Evolutionary conservation across 1,140 invertebrate genomes (phyloP), one percentile per base, ranked within the genome.

Genomic region (Pseudomyrmex flavicornis): DNA sequence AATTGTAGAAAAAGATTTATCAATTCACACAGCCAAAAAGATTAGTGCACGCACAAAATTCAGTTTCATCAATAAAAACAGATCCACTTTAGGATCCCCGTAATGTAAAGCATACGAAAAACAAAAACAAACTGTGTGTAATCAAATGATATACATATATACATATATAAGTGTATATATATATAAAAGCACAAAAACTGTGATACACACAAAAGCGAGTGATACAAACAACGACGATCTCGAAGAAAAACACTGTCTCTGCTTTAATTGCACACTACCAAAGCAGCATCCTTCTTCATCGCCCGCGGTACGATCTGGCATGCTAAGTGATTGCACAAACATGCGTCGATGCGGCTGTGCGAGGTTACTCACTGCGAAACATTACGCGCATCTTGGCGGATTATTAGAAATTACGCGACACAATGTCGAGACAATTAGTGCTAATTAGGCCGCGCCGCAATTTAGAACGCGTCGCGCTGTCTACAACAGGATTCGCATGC

Each of bases 351-450:
- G 68, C 52, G 54, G 26, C 26, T 26, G n/a, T 15, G 22, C 61
- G 72, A 50, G 61, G 68, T 86, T 84, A 86, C 59, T 88, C 87
- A 84, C 86, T 82, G 82, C 82, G 87, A 88, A 63, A 79, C 46
- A 63, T 58, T 26, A 26, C 26, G 26, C 70, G 26, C 46, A 68
- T 85, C 59, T 66, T 44, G 35, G 72, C 22, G 26, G 22, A 9
- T 74, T 82, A 69, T 74, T 56, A 66, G 54, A 59, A 84, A 70
- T 52, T 58, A 56, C 26, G 44, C 62, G 83, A 26, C 26, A 82
- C 70, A 59, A 82, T 66, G 82, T 17, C 59, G 50, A n/a, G 26
- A 58, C 59, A 56, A 66, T 77, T 77, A 77, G 74, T 26, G 48
- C 48, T 77, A 77, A 77, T 77, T 77, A 68, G 74, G 26, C 22